Conservation (phyloP, 2,113 vertebrate species). For the Phaethornis superciliosus region DNA sequence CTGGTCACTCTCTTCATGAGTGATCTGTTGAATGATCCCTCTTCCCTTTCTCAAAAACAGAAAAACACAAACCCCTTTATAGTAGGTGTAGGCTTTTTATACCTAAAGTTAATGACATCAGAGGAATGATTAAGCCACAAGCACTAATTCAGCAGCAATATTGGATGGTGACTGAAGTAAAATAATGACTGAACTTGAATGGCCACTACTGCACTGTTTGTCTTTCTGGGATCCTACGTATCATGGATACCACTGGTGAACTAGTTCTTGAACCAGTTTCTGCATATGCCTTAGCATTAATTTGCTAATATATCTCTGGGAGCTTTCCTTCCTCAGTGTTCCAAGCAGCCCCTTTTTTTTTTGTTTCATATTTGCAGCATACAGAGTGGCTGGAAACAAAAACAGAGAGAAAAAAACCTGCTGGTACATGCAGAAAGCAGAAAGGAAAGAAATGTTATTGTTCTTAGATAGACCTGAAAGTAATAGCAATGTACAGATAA, state of each 20-base stretch:
- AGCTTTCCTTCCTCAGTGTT: background rate
- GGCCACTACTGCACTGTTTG: background rate
- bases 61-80: background rate
- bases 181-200: background rate
- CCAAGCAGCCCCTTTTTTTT: background rate
- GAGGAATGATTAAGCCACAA: background rate
- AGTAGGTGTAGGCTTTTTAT: background rate
- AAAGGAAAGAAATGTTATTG: background rate
- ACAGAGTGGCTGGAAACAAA: background rate
- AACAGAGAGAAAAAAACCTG: background rate
- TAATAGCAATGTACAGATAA: constrained; percentile 7
- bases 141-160: background rate
- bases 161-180: background rate
- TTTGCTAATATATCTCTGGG: background rate
- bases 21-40: background rate
- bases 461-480: constrained; percentile 51
- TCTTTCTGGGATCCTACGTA: background rate
- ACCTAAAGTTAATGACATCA: background rate
- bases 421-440: background rate
- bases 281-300: background rate
- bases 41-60: background rate
- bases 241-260: background rate
- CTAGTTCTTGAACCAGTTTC: constrained; percentile 12
- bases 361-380: background rate
- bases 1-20: background rate